Evolutionary conservation across 64 coral and sea anemone species (phyloP).

Genomic region (Montipora efflorescens): DNA sequence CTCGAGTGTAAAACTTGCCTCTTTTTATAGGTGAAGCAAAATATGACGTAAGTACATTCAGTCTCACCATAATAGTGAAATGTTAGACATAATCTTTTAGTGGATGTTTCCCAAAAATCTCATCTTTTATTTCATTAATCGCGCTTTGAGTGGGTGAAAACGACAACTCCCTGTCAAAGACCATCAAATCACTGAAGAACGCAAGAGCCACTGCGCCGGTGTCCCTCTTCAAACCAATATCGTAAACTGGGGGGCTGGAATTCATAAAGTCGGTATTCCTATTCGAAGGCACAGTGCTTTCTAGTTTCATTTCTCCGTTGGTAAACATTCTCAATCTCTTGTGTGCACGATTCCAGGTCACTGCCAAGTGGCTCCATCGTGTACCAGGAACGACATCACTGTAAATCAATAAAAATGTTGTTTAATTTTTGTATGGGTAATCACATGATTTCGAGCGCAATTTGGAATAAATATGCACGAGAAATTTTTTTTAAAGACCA

Average conservation of each 20-base stretch:
- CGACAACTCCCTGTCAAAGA: background rate
- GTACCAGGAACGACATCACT: too few species aligned
- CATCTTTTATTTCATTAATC: background rate
- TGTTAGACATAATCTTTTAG: too few species aligned
- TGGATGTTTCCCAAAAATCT: too few species aligned
- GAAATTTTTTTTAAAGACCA: too few species aligned
- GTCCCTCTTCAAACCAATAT: constrained; percentile 21
- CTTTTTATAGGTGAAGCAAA: too few species aligned
- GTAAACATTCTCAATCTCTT: background rate
- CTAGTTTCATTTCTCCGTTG: background rate
- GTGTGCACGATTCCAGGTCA: background rate
- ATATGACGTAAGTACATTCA: too few species aligned
- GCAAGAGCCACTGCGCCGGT: background rate
- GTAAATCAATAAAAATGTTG: too few species aligned
- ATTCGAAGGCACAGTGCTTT: background rate
- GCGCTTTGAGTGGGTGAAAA: background rate
- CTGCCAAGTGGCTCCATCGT: constrained; percentile 3
- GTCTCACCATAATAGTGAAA: too few species aligned
- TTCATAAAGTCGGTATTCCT: background rate
- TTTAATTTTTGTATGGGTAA: too few species aligned
- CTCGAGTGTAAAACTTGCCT: too few species aligned
- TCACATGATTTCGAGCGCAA: too few species aligned
- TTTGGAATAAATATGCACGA: too few species aligned
- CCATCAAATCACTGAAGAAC: constrained; percentile 1
- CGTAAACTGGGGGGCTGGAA: background rate